phyloP scores from a whole-genome alignment of 2,113 vertebrate genomes.

The Syngnathoides biaculeatus region DNA sequence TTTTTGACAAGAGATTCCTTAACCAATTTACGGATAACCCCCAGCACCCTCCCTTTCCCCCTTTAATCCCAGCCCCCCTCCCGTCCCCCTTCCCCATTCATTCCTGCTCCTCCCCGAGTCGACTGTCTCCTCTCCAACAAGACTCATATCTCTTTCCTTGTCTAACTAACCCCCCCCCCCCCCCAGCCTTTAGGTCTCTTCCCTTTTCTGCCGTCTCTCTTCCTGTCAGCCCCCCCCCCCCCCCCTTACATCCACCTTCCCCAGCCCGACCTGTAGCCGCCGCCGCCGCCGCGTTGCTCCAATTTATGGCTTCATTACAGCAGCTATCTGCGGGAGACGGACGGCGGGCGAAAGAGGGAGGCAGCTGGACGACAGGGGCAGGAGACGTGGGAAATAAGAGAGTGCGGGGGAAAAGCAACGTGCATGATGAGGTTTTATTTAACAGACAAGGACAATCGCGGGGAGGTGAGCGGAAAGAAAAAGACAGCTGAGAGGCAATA shows the following conservation, averaged over 20 bases:
- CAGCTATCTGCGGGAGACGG: constrained; percentile 53
- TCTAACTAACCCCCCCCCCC: constrained; percentile 55
- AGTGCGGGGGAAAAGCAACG: constrained; percentile 9
- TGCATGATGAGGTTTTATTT: constrained; percentile 51
- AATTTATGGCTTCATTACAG: constrained; percentile 80
- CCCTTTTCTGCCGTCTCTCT: constrained; percentile 21
- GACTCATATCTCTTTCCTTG: constrained; percentile 59
- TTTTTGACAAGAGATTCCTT: constrained; percentile 72
- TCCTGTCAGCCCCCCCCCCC: constrained; percentile 14
- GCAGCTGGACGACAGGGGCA: constrained; percentile 33
- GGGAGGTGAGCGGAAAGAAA: constrained; percentile 8
- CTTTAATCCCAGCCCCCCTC: constrained; percentile 56
- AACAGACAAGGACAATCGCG: constrained; percentile 39
- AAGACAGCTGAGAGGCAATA: constrained; percentile 12
- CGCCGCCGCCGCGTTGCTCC: constrained; percentile 69
- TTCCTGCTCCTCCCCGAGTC: constrained; percentile 43
- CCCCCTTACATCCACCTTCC: constrained; percentile 27
- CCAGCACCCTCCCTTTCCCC: constrained; percentile 10
- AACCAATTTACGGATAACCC: constrained; percentile 61
- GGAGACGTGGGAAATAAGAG: constrained; percentile 36
- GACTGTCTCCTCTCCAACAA: constrained; percentile 53
- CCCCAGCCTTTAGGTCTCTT: constrained; percentile 12
- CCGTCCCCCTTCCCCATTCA: constrained; percentile 67
- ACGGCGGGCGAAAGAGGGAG: constrained; percentile 38
- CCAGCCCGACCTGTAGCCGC: constrained; percentile 74